Conservation (phyloP, 2,888 invertebrate species). For the Petrolisthes manimaculis region DNA sequence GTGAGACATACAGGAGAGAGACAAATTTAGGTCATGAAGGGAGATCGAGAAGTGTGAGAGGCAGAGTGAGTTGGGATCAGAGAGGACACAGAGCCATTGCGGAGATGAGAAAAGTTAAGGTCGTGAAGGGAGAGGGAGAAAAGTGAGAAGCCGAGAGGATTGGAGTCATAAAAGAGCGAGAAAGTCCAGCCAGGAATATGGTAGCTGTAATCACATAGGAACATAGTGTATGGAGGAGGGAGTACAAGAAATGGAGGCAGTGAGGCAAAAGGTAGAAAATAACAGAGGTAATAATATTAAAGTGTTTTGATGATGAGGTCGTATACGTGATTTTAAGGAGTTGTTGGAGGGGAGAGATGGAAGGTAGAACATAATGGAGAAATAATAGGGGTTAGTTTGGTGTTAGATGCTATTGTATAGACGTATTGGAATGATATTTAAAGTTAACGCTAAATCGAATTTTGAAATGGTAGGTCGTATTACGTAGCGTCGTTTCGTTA, state of each 20-base stretch:
- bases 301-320: no score
- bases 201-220: neutral
- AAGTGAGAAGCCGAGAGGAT: neutral
- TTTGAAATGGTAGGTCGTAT: no score
- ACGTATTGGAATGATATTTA: neutral
- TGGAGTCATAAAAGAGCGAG: neutral
- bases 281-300: neutral
- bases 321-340: neutral
- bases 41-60: neutral
- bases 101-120: neutral
- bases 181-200: neutral
- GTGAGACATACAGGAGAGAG: neutral
- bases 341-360: neutral
- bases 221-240: neutral
- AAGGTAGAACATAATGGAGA: neutral
- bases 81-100: neutral
- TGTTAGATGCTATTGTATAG: neutral
- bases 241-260: neutral
- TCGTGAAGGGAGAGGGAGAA: neutral
- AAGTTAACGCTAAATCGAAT: neutral
- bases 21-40: neutral
- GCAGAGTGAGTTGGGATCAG: neutral
- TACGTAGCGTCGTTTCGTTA: no score
- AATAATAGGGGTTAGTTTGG: neutral
- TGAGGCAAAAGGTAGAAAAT: neutral